These are phyloP conservation scores for Alviniconcha strummeri DNA, from an alignment of 2,888 invertebrate species.

Conservation along the genomic window DNA sequence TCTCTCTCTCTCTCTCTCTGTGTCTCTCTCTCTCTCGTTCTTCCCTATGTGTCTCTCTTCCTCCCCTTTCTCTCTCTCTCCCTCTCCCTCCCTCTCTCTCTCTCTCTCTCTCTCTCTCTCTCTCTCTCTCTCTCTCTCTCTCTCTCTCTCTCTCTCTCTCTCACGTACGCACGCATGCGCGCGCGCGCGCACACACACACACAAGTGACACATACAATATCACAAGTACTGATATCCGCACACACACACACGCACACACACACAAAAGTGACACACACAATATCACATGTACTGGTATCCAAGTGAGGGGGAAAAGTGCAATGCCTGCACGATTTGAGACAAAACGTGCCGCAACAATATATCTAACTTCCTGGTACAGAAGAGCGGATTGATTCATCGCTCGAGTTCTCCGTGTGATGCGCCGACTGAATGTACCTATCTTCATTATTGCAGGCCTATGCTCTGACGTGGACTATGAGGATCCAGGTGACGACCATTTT, in stretches of 20 bases:
- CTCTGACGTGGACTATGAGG: not conserved
- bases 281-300: too few relatives aligned
- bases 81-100: not conserved
- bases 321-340: not conserved
- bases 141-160: too few relatives aligned
- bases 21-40: not conserved
- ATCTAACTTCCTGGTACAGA: not conserved
- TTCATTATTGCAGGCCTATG: not conserved
- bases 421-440: not conserved
- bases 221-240: too few relatives aligned
- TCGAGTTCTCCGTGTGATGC: too few relatives aligned
- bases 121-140: too few relatives aligned
- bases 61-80: constrained; percentile 10
- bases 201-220: too few relatives aligned
- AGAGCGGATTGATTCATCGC: too few relatives aligned
- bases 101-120: constrained; percentile 2
- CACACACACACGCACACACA: not conserved
- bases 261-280: too few relatives aligned
- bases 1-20: not conserved
- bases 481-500: too few relatives aligned
- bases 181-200: too few relatives aligned
- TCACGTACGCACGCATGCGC: too few relatives aligned
- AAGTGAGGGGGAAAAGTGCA: too few relatives aligned
- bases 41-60: not conserved
- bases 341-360: not conserved